Evolutionary conservation across 2,113 vertebrate genomes (phyloP), one percentile per base, ranked within the genome.

Genomic region (Ochotona curzoniae): DNA sequence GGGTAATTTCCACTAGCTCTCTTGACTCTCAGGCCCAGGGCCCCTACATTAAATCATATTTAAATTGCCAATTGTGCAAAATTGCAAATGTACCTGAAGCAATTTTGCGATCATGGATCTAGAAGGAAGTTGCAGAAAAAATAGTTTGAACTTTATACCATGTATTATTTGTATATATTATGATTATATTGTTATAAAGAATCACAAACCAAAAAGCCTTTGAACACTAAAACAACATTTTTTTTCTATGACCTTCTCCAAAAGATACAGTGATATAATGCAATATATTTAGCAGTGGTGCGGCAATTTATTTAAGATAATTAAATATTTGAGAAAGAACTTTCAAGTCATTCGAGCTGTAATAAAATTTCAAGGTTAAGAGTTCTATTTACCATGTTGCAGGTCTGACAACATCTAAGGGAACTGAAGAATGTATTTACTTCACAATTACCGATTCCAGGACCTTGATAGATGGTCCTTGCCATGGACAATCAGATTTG

Each of bases 171-270:
- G 30, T 82, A 73, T 84, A 44, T 28, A 18, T 28, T 30, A 49
- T 61, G 10, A 60, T 35, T 18, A n/a, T 85, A 63, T 83, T 30
- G 88, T 83, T 71, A 70, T 73, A 74, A 90, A 83, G 8, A 95
- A 85, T 86, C 49, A 94, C 30, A 94, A 91, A 74, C 35, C 51
- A 94, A 93, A 87, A 75, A 82, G 38, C n/a, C 88, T 76, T 78
- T 38, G 5, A 80, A 11, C 20, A 70, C 64, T 20, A 78, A 70
- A 90, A 73, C 20, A 75, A 69, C 91, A 47, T 64, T 84, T 67
- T 73, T 83, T 20, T 93, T 30, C 38, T 69, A 25, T 47, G 92
- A 49, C 25, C 30, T 95, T 78, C 14, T 73, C 30, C 47, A 73
- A 89, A 95, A 23, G 13, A 67, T 66, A 35, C 63, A 75, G 82